Evolutionary conservation across 2,888 invertebrate genomes (phyloP), one percentile per base, ranked within the genome.

Genomic region (Gymnocheta viridis): DNA sequence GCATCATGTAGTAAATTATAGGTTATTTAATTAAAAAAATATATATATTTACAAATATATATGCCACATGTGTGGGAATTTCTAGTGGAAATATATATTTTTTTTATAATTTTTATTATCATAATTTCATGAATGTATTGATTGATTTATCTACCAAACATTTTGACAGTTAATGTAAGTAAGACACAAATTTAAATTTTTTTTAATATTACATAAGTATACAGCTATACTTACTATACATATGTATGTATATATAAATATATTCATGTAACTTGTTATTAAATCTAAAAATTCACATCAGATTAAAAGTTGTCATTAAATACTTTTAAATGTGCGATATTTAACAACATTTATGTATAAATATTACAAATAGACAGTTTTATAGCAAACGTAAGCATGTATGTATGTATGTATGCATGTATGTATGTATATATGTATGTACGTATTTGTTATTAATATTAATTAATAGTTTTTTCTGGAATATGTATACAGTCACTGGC

Each of bases 131-230:
- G 6, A 2, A 47, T 17, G 7, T 19, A 47, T 47, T 47, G 64
- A 74, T 66, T 76, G 41, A 76, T 76, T 76, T 54, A 66, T 76
- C 22, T 32, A 29, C 32, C 17, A 66, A 47, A 58, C 32, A 5
- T 35, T 51, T 51, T 76, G 54, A 56, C 54, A 76, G 19, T 19
- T 58, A 58, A 22, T 32, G 56, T 19, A 47, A 72, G 32, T 70
- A 54, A 22, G 3, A 54, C 7, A 35, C 14, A 67, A 51, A 62
- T 22, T 32, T 7, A 47, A 49, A 10, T 10, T 14, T 51, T 2
- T 24, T 7, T 29, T 2, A 22, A 51, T 49, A 64, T 19, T 32
- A n/a, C 47, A n/a, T 2, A 44, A 4, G 17, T 17, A 17, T 47
- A 4, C 7, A n/a, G n/a, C n/a, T n/a, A n/a, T n/a, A n/a, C n/a